Evolutionary conservation across 2,113 vertebrate species (phyloP).

Genomic region (Pelecanoides urinatrix): DNA sequence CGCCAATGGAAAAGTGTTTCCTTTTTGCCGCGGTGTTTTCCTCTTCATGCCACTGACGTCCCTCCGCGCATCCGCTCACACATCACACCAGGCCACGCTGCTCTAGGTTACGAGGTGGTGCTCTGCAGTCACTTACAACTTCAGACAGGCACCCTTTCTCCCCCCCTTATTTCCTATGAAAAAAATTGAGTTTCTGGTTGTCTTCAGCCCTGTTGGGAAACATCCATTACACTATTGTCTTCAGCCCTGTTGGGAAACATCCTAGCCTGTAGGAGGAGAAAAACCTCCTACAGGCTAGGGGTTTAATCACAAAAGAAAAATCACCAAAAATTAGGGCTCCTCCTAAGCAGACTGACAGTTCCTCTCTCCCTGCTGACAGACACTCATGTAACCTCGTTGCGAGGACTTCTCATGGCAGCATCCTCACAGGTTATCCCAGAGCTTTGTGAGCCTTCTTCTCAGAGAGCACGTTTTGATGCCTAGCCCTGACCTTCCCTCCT

Average conservation of each 20-base stretch:
- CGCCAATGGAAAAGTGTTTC: fast-evolving
- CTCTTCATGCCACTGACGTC: background rate
- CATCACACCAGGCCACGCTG: background rate
- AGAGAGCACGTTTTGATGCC: background rate
- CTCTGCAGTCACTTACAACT: background rate
- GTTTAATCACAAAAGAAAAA: background rate
- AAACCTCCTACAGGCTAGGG: background rate
- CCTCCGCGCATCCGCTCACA: background rate
- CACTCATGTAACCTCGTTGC: fast-evolving
- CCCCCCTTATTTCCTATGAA: no score
- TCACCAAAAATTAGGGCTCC: background rate
- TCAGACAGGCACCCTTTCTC: background rate
- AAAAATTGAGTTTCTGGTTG: background rate
- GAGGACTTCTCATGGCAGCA: background rate
- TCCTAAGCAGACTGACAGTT: background rate
- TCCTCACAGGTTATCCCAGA: background rate
- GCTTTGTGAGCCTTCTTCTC: background rate
- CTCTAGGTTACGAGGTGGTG: fast-evolving
- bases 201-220: background rate
- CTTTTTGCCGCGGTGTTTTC: fast-evolving
- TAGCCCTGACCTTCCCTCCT: background rate
- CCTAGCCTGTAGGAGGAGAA: no score
- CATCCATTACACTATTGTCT: background rate
- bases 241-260: no score
- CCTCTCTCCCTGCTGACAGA: background rate